phyloP scores from a whole-genome alignment of 2,797 vertebrate species.

The Echeneis naucrates region DNA sequence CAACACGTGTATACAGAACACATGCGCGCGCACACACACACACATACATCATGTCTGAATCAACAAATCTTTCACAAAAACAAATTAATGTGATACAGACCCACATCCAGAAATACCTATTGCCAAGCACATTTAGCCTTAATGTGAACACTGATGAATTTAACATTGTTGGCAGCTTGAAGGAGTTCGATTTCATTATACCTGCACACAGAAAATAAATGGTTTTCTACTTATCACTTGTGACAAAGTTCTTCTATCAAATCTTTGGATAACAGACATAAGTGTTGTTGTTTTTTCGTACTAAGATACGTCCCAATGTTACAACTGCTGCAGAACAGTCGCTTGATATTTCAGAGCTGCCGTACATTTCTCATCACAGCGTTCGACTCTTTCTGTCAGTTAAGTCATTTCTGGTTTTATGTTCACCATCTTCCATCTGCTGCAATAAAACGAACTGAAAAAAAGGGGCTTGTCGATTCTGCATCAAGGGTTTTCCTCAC shows the following conservation, averaged over 20 bases:
- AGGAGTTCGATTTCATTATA: conserved; percentile 10
- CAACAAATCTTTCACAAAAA: conserved; percentile 33
- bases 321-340: conserved; percentile 42
- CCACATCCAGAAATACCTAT: conserved; percentile 22
- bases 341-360: conserved; percentile 60
- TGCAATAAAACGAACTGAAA: conserved; percentile 12
- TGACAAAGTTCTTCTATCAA: conserved; percentile 26
- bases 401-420: conserved; percentile 7
- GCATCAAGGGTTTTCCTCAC: conserved; percentile 15
- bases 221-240: conserved; percentile 20
- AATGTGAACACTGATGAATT: conserved; percentile 19
- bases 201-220: conserved; percentile 33
- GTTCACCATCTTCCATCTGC: neutral
- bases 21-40: neutral
- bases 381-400: neutral
- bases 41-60: conserved; percentile 38
- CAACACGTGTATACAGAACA: no score
- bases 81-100: conserved; percentile 34
- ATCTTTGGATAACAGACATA: conserved; percentile 62
- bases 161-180: conserved; percentile 22
- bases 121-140: conserved; percentile 41
- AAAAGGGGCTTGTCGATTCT: conserved; percentile 6
- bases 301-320: conserved; percentile 32
- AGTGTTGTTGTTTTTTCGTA: conserved; percentile 18
- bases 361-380: conserved; percentile 34